A percentile compares a stretch with the other conserved stretches of the same genome.
phyloP scores from a whole-genome alignment of 1,140 invertebrate species.

The Dermatophagoides farinae region DNA sequence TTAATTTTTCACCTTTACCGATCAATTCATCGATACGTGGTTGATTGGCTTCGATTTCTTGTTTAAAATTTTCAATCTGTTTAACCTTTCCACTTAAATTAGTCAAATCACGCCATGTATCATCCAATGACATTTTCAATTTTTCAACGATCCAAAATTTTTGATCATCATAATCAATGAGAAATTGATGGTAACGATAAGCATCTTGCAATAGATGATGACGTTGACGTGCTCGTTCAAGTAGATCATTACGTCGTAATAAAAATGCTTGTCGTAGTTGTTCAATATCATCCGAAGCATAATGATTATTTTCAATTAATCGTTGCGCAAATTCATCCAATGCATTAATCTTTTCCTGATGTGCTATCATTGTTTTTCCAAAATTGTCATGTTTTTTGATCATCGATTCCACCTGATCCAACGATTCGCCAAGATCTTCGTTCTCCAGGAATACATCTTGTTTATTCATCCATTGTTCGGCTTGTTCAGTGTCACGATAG shows the following conservation, averaged over 20 bases:
- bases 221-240: constrained; percentile 67
- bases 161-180: constrained; percentile 93
- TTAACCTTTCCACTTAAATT: constrained; percentile 97
- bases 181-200: constrained; percentile 96
- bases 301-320: constrained; percentile 83
- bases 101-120: constrained; percentile 91
- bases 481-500: constrained; percentile 85
- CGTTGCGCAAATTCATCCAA: constrained; percentile 94
- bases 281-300: constrained; percentile 92
- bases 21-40: constrained; percentile 83
- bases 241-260: constrained; percentile 77
- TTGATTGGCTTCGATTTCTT: constrained; percentile 78
- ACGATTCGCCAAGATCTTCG: constrained; percentile 83
- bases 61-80: constrained; percentile 96
- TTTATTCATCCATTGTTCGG: constrained; percentile 80
- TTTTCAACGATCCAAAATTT: constrained; percentile 99
- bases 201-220: constrained; percentile 83
- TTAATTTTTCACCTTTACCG: constrained; percentile 35
- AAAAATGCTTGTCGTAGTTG: constrained; percentile 78
- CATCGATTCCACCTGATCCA: constrained; percentile 95
- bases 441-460: constrained; percentile 61
- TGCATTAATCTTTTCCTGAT: constrained; percentile 84
- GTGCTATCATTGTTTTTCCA: constrained; percentile 79
- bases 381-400: constrained; percentile 99
- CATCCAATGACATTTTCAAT: constrained; percentile 92